Evolutionary conservation across 92 coral and sea anemone species (phyloP), one percentile per base, ranked within the genome.

Genomic region (Metridium senile): DNA sequence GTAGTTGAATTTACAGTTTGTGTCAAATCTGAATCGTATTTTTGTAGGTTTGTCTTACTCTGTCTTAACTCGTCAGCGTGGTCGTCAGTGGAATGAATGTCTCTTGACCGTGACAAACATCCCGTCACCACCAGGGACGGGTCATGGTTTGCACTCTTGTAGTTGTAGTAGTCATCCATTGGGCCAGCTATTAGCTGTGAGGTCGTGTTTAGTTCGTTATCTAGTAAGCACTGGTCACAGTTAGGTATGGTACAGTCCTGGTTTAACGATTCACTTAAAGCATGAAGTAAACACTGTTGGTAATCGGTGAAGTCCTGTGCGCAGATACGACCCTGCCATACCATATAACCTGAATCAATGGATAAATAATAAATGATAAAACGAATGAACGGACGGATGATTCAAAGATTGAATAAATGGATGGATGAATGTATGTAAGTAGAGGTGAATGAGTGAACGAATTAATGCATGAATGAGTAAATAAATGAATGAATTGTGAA

Each of bases 291-390:
- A 39, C 66, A 81, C 23, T 81, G 29, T 9, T 79, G 79, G 80
- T 81, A 85, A 23, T 82, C 84, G 27, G 52, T 28, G 26, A 66
- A 80, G 39, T 88, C 83, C 34, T 68, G 86, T 25, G 73, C 87
- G 68, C 84, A 77, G 28, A 81, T 47, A 17, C 97, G 84, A 46
- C 97, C 97, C 53, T 85, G 90, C 93, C 93, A 91, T 46, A 87
- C 57, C 10, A 91, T 88, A 81, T 91, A 88, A 58, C 97, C 97
- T 91, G 59, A 9, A 33, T 29, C 13, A 66, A 30, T 11, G 20
- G 31, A 26, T 16, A 34, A 26, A 67, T 19, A 26, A 20, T 33
- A 20, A 25, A 26, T 29, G 11, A 23, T 9, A 29, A 74, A 71
- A 17, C 66, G 70, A 45, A 62, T 33, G 81, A 54, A 47, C 26